These are phyloP conservation scores for Todiramphus saurophagus DNA, from an alignment of 2,113 vertebrate genomes.

Conservation along the genomic window DNA sequence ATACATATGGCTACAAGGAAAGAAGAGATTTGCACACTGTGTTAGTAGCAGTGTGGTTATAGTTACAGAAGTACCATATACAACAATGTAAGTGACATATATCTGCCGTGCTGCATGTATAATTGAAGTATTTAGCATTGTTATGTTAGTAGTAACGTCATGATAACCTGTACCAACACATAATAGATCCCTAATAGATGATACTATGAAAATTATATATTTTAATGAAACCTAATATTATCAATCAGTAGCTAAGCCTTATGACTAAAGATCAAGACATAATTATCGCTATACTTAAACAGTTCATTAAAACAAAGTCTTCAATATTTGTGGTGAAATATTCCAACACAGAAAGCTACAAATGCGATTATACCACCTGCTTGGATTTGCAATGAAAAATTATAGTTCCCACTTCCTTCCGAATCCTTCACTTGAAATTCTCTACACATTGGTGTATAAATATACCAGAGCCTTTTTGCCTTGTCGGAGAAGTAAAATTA, in stretches of 20 bases:
- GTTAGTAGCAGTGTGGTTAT: neutral
- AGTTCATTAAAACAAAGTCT: neutral
- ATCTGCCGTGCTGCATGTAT: neutral
- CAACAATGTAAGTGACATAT: neutral
- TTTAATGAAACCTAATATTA: neutral
- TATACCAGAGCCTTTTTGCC: neutral
- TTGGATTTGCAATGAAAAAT: neutral
- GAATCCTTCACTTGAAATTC: neutral
- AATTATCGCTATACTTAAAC: neutral
- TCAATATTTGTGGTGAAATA: neutral
- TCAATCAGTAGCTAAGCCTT: neutral
- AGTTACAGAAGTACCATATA: neutral
- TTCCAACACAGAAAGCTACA: neutral
- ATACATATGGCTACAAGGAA: neutral
- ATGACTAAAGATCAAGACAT: neutral
- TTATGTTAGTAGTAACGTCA: neutral
- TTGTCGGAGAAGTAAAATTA: neutral
- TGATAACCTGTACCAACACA: neutral
- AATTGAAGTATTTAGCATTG: neutral
- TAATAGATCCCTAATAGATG: neutral
- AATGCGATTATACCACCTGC: neutral
- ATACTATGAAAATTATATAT: neutral
- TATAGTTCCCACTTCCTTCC: neutral
- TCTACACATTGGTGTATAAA: neutral
- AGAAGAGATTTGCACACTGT: neutral